A percentile compares a stretch with the other conserved stretches of the same genome.
These are phyloP conservation scores for Pseudorhiza aurosa DNA, from an alignment of 30 jellyfish, hydroid and myxozoan genomes.

Conservation along the genomic window DNA sequence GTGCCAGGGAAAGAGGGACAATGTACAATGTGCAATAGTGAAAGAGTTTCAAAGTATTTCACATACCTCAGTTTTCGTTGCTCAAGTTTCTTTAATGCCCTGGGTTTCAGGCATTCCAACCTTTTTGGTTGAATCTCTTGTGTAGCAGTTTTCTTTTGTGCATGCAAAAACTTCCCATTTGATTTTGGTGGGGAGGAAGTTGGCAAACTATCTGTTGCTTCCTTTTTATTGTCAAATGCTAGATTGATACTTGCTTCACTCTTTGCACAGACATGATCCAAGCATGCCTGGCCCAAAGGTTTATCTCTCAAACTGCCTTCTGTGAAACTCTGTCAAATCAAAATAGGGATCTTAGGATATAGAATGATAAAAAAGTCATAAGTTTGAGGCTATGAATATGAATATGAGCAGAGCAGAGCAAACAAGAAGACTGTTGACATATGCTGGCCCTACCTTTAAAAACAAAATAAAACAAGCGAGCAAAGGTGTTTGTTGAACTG, in stretches of 20 bases:
- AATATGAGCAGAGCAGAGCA: no score
- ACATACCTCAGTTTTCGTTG: slow-evolving; percentile 37
- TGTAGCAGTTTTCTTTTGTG: slow-evolving; percentile 16
- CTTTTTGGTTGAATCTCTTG: slow-evolving; percentile 52
- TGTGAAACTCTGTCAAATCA: background rate
- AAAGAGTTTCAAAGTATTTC: no score
- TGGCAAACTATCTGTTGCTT: background rate
- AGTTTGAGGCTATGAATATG: no score
- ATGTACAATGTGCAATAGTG: no score
- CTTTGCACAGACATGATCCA: slow-evolving; percentile 6
- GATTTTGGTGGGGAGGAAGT: slow-evolving; percentile 41
- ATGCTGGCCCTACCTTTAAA: no score
- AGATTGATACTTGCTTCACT: background rate
- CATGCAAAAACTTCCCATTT: background rate
- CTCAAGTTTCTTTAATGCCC: slow-evolving; percentile 44
- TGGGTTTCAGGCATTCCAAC: slow-evolving; percentile 54
- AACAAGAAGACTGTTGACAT: no score
- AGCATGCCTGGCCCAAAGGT: background rate
- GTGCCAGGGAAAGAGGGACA: no score
- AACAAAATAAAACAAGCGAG: no score
- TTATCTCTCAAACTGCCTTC: background rate
- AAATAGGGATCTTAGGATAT: no score
- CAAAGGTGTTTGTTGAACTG: no score
- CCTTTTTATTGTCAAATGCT: background rate
- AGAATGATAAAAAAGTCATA: no score